Base-by-base conservation (phyloP, 1,140 invertebrate genomes). In the Pseudomyrmex cubaensis region DNA sequence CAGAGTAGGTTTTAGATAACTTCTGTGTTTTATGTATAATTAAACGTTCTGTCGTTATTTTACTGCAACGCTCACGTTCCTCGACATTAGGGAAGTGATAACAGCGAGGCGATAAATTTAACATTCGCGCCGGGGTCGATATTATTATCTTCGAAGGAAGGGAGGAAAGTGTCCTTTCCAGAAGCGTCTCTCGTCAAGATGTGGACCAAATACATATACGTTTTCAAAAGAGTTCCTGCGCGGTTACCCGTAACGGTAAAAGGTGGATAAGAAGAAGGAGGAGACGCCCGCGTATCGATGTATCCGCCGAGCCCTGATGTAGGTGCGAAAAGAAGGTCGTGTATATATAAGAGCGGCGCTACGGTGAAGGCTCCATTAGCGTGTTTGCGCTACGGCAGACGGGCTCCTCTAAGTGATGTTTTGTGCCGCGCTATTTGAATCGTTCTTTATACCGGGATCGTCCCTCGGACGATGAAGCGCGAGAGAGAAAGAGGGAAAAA, bases 341-440 rank as follows among this genome's bases (percentile, higher is more conserved):
- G 90, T 89, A 85, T 86, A 87, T 86, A 88, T 83, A 82, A 80
- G 61, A 85, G 76, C 35, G 85, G 70, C 46, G 17, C 66, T 22
- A 54, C 64, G 70, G 75, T 83, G 88, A 87, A 87, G 86, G 87
- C 91, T 94, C 93, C 93, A 94, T 94, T 94, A 94, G 93, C 91
- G 86, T 93, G 91, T 93, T 94, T 94, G 92, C 91, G 77, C 84
- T 90, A 69, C 85, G 86, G 73, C 85, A 88, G 86, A 86, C 84
- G 89, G 75, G 87, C 67, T 84, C 80, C 89, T 90, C 91, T 93
- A 93, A 94, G 93, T 93, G 93, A 93, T 92, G 91, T 92, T 94
- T 93, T 93, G 92, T 93, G 90, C 90, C 80, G 66, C 85, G 83
- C 88, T 84, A 90, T 90, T 91, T 87, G 87, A 91, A 92, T 92